Conservation (phyloP, 2,797 vertebrate species). For the Pygocentrus nattereri region DNA sequence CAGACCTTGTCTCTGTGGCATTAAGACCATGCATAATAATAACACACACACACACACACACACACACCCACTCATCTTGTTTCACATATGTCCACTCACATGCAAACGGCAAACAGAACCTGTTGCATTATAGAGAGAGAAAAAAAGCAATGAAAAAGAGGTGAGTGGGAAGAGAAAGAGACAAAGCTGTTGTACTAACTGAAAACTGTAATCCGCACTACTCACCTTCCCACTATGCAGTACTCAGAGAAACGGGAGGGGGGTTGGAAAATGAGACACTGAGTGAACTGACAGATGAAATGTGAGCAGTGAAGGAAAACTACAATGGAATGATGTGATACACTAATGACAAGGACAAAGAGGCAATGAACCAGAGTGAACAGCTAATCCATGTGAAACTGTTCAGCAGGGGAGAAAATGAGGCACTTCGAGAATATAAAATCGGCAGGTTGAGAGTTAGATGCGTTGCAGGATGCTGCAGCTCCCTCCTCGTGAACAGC, state of each 20-base stretch:
- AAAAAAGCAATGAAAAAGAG: too few relatives aligned
- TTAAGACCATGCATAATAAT: not conserved
- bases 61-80: conserved; percentile 52
- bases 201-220: conserved; percentile 53
- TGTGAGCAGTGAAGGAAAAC: conserved; percentile 31
- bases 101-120: conserved; percentile 32
- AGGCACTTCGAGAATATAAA: conserved; percentile 45
- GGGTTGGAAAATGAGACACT: conserved; percentile 38
- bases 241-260: conserved; percentile 45
- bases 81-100: conserved; percentile 59
- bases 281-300: conserved; percentile 39
- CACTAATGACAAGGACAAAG: conserved; percentile 27
- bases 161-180: conserved; percentile 25
- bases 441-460: conserved; percentile 71
- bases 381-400: conserved; percentile 51
- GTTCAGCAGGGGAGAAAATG: conserved; percentile 39
- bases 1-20: too few relatives aligned
- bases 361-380: conserved; percentile 53
- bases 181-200: conserved; percentile 52
- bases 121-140: conserved; percentile 53
- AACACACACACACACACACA: conserved; percentile 55
- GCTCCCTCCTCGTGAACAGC: conserved; percentile 58
- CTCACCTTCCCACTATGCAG: conserved; percentile 77
- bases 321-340: conserved; percentile 30
- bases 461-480: conserved; percentile 53